Evolutionary conservation across 2,888 invertebrate genomes (phyloP).

Genomic region (Galerucella calmariensis): DNA sequence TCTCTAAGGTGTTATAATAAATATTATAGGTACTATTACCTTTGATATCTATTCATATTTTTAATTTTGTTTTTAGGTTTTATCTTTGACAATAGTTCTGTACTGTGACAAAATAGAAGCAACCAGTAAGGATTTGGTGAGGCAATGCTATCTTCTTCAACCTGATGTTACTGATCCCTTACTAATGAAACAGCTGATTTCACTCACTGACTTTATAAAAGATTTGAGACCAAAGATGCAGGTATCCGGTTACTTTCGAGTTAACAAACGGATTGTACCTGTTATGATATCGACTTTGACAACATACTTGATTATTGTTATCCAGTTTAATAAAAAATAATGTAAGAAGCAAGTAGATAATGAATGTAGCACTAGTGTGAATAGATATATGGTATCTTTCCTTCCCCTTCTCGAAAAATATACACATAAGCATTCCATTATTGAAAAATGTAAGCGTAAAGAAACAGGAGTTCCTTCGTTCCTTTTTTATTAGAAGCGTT

Average conservation of each 20-base stretch:
- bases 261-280: constrained; percentile 26
- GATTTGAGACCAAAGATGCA: constrained; percentile 18
- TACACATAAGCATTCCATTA: too few relatives aligned
- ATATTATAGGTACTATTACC: too few relatives aligned
- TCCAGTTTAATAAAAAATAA: constrained; percentile 27
- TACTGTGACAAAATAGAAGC: constrained; percentile 26
- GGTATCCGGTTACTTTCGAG: constrained; percentile 21
- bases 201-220: constrained; percentile 11
- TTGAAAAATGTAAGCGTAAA: too few relatives aligned
- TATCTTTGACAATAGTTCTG: constrained; percentile 13
- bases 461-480: too few relatives aligned
- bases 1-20: too few relatives aligned
- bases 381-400: too few relatives aligned
- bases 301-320: constrained; percentile 25
- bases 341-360: neutral
- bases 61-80: constrained; percentile 17
- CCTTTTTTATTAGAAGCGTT: too few relatives aligned
- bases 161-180: constrained; percentile 27
- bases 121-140: constrained; percentile 18
- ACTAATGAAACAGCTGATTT: constrained; percentile 20
- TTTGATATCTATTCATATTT: neutral
- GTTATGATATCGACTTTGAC: constrained; percentile 26
- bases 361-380: too few relatives aligned
- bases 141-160: constrained; percentile 25
- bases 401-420: too few relatives aligned